Evolutionary conservation across 2,797 vertebrate genomes (phyloP), one percentile per base, ranked within the genome.

Genomic region (Sphenodon punctatus): DNA sequence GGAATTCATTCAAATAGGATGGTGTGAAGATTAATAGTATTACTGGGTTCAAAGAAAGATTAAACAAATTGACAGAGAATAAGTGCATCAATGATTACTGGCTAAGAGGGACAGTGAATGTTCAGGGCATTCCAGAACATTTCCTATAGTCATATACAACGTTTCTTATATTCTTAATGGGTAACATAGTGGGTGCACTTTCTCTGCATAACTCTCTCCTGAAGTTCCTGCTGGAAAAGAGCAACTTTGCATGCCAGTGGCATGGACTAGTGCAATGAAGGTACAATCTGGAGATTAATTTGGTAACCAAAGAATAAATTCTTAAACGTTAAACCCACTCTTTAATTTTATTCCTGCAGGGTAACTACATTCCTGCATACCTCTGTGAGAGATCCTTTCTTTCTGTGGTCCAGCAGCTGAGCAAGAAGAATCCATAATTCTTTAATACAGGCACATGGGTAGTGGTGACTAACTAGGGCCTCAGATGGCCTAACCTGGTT

Each of bases 401-500:
- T 97, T 92, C 97, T 97, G 90, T 97, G 90, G 76, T 98, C 96
- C 80, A 99, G 92, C 63, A 99, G 94, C 67, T 98, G 96, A 91
- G 98, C 97, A 84, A 99, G 94, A 14, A 98, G 92, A 86, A 98
- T 17, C 99, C 98, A 99, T 48, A 99, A 92, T 82, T 99, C 99
- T 93, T 97, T 98, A 87, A 97, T 91, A 89, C 98, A 99, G 59
- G 85, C 65, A 90, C 98, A 99, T 9, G 95, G 91, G 89, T 96
- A 98, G 82, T 96, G 97, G 78, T 96, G 93, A 93, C 84, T 97
- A 80, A 60, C 93, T 85, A 98, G 92, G 48, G 95, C 96, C 89
- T 99, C 98, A 30, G 97, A 97, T 30, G 97, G 97, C 76, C 98
- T 97, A 67, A 99, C 96, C 98, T 99, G 38, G 43, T 82, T 66